phyloP scores from a whole-genome alignment of 2,888 invertebrate species.

The Cryptocheilus praepositus region DNA sequence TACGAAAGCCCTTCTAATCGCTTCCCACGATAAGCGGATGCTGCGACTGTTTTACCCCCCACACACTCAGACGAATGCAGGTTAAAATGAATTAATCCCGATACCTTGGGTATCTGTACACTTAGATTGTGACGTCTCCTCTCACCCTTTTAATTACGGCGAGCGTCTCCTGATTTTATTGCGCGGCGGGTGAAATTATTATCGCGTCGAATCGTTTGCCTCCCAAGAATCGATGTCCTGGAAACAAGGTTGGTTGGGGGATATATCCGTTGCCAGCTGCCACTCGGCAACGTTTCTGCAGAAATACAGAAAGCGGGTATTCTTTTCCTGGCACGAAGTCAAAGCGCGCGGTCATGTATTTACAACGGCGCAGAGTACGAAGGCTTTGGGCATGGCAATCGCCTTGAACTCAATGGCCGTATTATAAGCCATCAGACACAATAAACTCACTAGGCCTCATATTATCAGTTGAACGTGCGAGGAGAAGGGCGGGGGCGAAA shows the following conservation, averaged over 20 bases:
- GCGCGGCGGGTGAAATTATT: not conserved
- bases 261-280: constrained; percentile 7
- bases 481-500: constrained; percentile 13
- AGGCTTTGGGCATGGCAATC: constrained; percentile 21
- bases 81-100: too few relatives aligned
- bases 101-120: too few relatives aligned
- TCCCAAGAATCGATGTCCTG: too few relatives aligned
- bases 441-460: constrained; percentile 52
- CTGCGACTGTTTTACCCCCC: too few relatives aligned
- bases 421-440: constrained; percentile 56
- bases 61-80: too few relatives aligned
- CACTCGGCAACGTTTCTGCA: constrained; percentile 11
- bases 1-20: too few relatives aligned
- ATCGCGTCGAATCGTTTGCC: not conserved
- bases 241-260: constrained; percentile 3
- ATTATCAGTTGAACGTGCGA: constrained; percentile 38
- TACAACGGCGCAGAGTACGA: constrained; percentile 9
- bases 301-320: constrained; percentile 6
- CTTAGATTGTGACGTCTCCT: too few relatives aligned
- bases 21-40: too few relatives aligned
- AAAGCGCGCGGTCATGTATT: constrained; percentile 1
- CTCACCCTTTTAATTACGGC: too few relatives aligned
- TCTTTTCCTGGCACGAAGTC: constrained; percentile 12
- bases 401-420: constrained; percentile 64
- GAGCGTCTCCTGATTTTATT: not conserved